phyloP scores from a whole-genome alignment of 1,140 invertebrate genomes.

The Nebria ingens region DNA sequence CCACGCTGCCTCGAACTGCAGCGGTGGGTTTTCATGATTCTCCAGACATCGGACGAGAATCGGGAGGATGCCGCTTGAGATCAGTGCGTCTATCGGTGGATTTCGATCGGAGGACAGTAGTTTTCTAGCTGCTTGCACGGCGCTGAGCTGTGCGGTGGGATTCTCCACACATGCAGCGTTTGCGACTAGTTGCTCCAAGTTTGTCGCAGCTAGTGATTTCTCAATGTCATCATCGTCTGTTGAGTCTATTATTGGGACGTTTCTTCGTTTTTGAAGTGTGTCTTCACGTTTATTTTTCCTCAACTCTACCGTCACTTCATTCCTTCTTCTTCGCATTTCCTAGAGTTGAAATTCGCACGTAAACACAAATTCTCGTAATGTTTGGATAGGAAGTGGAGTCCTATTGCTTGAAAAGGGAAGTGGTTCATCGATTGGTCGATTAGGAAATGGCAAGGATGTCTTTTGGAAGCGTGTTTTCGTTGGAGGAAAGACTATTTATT shows the following conservation, averaged over 20 bases:
- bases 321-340: slow-evolving; percentile 92
- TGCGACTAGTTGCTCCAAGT: slow-evolving; percentile 58
- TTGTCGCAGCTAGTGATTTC: slow-evolving; percentile 50
- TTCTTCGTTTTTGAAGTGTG: slow-evolving; percentile 87
- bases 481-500: too few relatives aligned
- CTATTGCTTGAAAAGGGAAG: too few relatives aligned
- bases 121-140: slow-evolving; percentile 83
- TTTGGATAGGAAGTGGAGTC: too few relatives aligned
- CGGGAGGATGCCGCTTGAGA: slow-evolving; percentile 86
- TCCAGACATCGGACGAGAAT: slow-evolving; percentile 85
- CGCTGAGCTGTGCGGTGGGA: slow-evolving; percentile 61
- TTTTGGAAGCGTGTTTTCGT: too few relatives aligned
- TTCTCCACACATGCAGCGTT: slow-evolving; percentile 61
- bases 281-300: slow-evolving; percentile 96
- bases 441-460: too few relatives aligned
- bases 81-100: slow-evolving; percentile 97
- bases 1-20: slow-evolving; percentile 99
- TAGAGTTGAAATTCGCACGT: slow-evolving; percentile 36
- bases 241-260: slow-evolving; percentile 75
- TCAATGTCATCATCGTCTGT: slow-evolving; percentile 73
- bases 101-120: slow-evolving; percentile 93
- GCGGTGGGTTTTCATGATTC: slow-evolving; percentile 73
- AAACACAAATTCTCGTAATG: too few relatives aligned
- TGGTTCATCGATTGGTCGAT: too few relatives aligned
- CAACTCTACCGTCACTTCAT: slow-evolving; percentile 90